Percentiles rank a stretch among this genome's conserved stretches.
phyloP scores from a whole-genome alignment of 2,797 vertebrate genomes.

The Muraenolepis orangiensis region DNA sequence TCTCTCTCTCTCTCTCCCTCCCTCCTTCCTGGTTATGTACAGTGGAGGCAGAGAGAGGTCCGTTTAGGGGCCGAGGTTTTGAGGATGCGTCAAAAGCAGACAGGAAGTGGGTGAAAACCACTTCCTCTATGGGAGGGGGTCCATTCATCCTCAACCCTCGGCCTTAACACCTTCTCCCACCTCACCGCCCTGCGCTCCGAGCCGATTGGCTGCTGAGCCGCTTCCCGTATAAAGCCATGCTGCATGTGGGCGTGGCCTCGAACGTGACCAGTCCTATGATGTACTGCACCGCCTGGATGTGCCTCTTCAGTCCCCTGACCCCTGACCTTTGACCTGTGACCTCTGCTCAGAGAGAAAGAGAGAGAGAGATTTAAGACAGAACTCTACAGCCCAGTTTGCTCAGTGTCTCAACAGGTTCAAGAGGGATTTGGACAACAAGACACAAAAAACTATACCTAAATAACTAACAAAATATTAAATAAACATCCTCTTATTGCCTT shows the following conservation, averaged over 20 bases:
- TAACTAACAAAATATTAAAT: not conserved
- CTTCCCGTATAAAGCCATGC: not conserved
- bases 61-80: slow-evolving; percentile 42
- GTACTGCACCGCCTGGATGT: not conserved
- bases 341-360: not conserved
- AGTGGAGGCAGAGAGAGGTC: slow-evolving; percentile 23
- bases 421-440: not conserved
- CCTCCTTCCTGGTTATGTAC: slow-evolving; percentile 6
- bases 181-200: not conserved
- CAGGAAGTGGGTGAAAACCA: not conserved
- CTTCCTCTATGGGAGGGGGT: not conserved
- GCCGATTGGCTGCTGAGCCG: not conserved
- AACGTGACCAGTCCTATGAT: not conserved
- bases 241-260: not conserved
- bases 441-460: no score
- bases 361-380: not conserved
- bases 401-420: not conserved
- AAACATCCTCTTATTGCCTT: not conserved
- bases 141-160: not conserved
- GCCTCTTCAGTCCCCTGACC: not conserved
- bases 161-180: not conserved
- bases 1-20: slow-evolving; percentile 32
- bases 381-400: not conserved
- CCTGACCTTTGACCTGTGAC: not conserved
- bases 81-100: not conserved